These are phyloP conservation scores for Hedychridium roseum DNA, from an alignment of 2,888 invertebrate species.

Conservation along the genomic window DNA sequence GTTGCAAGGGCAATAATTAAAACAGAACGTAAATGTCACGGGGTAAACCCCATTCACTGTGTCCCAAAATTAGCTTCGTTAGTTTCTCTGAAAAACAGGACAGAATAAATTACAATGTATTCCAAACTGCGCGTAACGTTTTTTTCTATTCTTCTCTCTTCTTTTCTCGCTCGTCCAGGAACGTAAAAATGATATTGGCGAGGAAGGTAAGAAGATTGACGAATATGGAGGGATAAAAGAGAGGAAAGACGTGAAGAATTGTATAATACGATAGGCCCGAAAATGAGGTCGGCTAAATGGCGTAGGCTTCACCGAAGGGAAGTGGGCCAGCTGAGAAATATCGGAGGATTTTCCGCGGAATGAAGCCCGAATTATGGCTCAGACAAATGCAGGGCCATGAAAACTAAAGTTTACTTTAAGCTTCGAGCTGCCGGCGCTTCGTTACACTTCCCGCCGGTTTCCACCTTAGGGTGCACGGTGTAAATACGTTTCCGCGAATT, in stretches of 20 bases:
- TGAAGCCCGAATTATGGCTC: conserved; percentile 51
- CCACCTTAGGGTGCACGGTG: no score
- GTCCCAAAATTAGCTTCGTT: no score
- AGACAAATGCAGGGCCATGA: conserved; percentile 51
- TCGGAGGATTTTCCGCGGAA: conserved; percentile 42
- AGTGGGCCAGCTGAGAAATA: conserved; percentile 31
- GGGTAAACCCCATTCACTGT: no score
- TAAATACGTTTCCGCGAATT: no score
- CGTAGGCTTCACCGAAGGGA: not conserved
- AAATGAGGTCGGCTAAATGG: conserved; percentile 21
- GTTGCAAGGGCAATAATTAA: no score
- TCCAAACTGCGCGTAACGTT: no score
- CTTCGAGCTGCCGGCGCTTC: conserved; percentile 36
- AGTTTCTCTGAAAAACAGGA: no score
- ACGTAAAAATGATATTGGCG: not conserved
- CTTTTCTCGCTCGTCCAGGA: not conserved
- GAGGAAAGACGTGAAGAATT: conserved; percentile 11
- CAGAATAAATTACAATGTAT: no score
- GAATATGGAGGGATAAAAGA: conserved; percentile 1
- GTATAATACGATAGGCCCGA: no score
- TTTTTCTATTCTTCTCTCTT: not conserved
- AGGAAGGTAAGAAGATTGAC: conserved; percentile 3
- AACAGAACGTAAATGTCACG: no score
- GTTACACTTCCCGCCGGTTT: conserved; percentile 39
- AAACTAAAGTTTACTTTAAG: conserved; percentile 50